Conservation (phyloP, 2,113 vertebrate genomes). For the Bothrops jararaca region DNA sequence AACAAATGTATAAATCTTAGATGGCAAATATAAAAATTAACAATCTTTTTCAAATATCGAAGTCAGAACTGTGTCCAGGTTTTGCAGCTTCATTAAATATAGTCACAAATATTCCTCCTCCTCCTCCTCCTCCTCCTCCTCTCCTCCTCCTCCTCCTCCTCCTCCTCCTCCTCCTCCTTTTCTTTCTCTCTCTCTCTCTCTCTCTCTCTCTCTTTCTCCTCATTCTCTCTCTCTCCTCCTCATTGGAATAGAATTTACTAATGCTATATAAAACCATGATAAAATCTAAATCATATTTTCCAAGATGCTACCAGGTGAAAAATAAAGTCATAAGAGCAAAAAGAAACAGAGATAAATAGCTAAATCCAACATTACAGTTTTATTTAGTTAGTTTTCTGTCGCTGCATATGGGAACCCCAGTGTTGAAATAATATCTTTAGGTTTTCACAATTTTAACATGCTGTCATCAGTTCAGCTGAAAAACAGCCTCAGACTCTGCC, state of each 20-base stretch:
- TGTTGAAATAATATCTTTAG: neutral
- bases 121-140: neutral
- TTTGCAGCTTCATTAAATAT: neutral
- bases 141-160: neutral
- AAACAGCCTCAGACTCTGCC: constrained; percentile 36
- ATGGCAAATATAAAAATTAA: neutral
- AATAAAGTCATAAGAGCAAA: neutral
- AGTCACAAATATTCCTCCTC: neutral
- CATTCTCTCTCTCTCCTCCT: neutral
- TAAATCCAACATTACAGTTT: neutral
- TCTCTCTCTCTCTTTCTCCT: neutral
- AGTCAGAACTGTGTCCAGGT: neutral
- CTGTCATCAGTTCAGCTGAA: constrained; percentile 56
- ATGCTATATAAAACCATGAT: neutral
- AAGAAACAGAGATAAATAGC: neutral
- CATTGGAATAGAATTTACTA: neutral
- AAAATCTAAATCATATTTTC: neutral
- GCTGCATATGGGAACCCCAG: neutral
- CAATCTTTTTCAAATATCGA: neutral
- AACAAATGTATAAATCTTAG: neutral
- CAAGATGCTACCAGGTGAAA: neutral
- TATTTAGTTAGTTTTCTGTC: neutral
- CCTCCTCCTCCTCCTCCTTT: neutral
- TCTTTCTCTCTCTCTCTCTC: neutral
- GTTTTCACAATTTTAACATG: constrained; percentile 55